Conservation (phyloP, 2,797 vertebrate genomes). For the Graptemys geographica region DNA sequence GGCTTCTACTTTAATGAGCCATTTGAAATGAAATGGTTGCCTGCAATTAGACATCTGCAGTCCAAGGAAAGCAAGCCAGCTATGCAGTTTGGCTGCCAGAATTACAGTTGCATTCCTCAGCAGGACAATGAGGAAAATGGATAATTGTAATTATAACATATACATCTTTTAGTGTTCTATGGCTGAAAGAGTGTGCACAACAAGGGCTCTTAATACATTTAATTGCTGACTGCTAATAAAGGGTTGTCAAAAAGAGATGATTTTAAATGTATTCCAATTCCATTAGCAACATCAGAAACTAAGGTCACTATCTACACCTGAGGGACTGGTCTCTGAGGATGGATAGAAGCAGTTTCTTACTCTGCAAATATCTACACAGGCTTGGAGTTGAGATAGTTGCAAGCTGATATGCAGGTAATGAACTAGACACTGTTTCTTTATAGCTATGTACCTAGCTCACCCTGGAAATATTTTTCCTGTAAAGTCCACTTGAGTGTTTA, state of each 20-base stretch:
- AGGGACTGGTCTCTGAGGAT: slow-evolving; percentile 6
- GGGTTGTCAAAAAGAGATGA: slow-evolving; percentile 75
- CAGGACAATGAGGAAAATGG: slow-evolving; percentile 84
- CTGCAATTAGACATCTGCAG: slow-evolving; percentile 88
- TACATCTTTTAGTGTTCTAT: slow-evolving; percentile 83
- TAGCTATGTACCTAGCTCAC: background rate
- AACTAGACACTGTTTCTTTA: background rate
- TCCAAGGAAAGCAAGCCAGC: slow-evolving; percentile 81
- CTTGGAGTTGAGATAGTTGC: background rate
- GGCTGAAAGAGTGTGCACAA: slow-evolving; percentile 86
- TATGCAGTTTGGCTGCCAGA: slow-evolving; percentile 79
- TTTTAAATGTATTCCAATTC: slow-evolving; percentile 63
- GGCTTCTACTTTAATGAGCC: slow-evolving; percentile 82
- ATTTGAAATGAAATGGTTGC: slow-evolving; percentile 86
- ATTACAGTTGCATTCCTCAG: slow-evolving; percentile 83
- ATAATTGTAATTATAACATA: slow-evolving; percentile 86
- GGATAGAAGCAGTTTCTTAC: background rate
- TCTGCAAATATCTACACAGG: background rate
- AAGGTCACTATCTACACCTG: slow-evolving; percentile 57
- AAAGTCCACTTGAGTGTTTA: background rate
- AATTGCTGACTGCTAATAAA: slow-evolving; percentile 81
- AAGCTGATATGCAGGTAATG: background rate
- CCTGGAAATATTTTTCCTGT: background rate
- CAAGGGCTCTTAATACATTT: slow-evolving; percentile 83
- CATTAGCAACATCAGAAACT: slow-evolving; percentile 49